Base-by-base conservation (phyloP, 2,113 vertebrate genomes). In the Scomber colias region DNA sequence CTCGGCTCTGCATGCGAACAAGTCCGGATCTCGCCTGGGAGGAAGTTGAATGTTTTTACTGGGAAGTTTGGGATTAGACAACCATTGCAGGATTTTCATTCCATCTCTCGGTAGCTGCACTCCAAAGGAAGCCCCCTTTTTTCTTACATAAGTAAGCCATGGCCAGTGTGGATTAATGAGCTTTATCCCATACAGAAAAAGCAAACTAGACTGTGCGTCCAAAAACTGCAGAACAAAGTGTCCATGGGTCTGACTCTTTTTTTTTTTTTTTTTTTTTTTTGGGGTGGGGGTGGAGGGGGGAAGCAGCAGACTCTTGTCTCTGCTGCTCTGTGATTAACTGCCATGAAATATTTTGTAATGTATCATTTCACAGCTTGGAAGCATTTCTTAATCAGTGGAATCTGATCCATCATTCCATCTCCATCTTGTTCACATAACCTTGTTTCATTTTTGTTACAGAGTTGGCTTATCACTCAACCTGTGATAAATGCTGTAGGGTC, bases 31-130 rank as follows among this genome's bases (percentile, higher is more conserved):
- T 91, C 75, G 68, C 86, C 50, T 72, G 82, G 78, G 89, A 92
- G 92, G 91, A 93, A 91, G 87, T 68, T 78, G 59, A 92, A 93
- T 90, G 87, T 91, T 93, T 94, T 93, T 86, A 86, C 76, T 87
- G 79, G 85, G 90, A 92, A 94, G 83, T 85, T 86, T 75, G 82
- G 91, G 89, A 92, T 92, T 92, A 90, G 87, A 82, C 67, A 61
- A 89, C 75, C 85, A 87, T 70, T 76, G 82, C 76, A 67, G 80
- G 91, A 93, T 89, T 92, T 91, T 90, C 84, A 90, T 92, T 87
- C 86, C 82, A 83, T 84, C 80, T 86, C 84, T 90, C 50, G 65
- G 79, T 87, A 79, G 82, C 84, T 92, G 72, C 75, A 48, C 74
- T 89, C 85, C 61, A 81, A 89, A 88, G 75, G 85, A 84, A 89